Evolutionary conservation across 2,888 invertebrate genomes (phyloP).

Genomic region (Apamea anceps): DNA sequence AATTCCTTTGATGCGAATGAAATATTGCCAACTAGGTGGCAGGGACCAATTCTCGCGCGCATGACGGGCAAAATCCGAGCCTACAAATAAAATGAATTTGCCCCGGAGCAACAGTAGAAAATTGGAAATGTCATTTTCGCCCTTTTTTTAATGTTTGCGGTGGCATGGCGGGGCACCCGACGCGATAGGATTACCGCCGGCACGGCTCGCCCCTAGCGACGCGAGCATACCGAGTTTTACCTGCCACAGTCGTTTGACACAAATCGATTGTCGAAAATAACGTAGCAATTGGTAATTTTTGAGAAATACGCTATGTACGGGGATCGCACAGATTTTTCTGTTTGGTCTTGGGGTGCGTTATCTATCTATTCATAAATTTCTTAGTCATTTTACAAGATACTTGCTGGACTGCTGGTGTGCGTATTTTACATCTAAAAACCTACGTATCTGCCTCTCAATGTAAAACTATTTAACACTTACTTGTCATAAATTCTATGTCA

Average conservation of each 20-base stretch:
- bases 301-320: constrained; percentile 64
- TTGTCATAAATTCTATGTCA: no score
- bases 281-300: constrained; percentile 81
- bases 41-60: constrained; percentile 77
- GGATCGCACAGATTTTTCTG: constrained; percentile 32
- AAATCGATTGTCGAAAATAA: constrained; percentile 81
- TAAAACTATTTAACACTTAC: no score
- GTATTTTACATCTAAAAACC: background rate
- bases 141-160: constrained; percentile 90
- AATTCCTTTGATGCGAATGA: constrained; percentile 88
- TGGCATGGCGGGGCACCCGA: constrained; percentile 75
- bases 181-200: constrained; percentile 84
- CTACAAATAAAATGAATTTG: constrained; percentile 89
- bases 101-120: constrained; percentile 89
- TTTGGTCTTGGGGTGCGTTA: constrained; percentile 17
- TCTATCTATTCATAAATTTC: background rate
- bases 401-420: background rate
- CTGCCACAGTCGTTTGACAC: constrained; percentile 81
- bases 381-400: background rate
- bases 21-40: constrained; percentile 83
- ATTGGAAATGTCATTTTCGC: constrained; percentile 91
- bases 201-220: constrained; percentile 76
- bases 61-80: constrained; percentile 86
- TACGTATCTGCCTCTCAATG: no score
- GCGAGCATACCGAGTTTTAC: constrained; percentile 76